Evolutionary conservation across 2,113 vertebrate species (phyloP), one percentile per base, ranked within the genome.

Genomic region (Corynorhinus townsendii): DNA sequence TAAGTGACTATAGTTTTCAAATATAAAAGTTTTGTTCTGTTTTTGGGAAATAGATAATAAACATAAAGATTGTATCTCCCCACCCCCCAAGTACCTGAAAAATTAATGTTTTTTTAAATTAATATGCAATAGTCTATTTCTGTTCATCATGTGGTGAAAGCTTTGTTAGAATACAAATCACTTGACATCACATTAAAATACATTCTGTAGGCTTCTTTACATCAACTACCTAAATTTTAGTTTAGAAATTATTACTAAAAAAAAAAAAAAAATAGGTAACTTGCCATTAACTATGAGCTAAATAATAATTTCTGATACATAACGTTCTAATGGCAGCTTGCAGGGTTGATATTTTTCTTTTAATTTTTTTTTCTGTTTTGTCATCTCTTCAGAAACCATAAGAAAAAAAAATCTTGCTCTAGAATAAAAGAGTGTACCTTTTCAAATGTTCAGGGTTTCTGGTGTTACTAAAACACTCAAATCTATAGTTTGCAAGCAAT

Each of bases 401-500:
- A 33, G 15, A 17, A 4, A 68, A 56, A 59, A 54, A 86, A 90
- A 17, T 20, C 30, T 10, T 89, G 54, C 56, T 75, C 38, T 22
- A 83, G 45, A 40, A 89, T 59, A 91, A 94, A 92, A 94, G 62
- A 81, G 90, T 66, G 38, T 38, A 90, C 7, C 14, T 94, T 59
- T 82, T 90, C 40, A 90, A 87, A 82, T 52, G 20, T 73, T 82
- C 52, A 59, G 2, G 20, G 14, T 76, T 77, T 94, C 66, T 79
- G 15, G 52, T 89, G 69, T 56, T 54, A 20, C 71, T 33, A 84
- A 83, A 52, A 54, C 11, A n/a, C 40, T 38, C 8, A 83, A 84
- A 84, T 68, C n/a, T 85, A 49, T 19, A 77, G 30, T 54, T 87
- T 28, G 7, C 30, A 93, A 90, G 64, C 26, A 82, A 43, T 40